Evolutionary conservation across 92 coral and sea anemone genomes (phyloP).

Genomic region (Heteractis magnifica): DNA sequence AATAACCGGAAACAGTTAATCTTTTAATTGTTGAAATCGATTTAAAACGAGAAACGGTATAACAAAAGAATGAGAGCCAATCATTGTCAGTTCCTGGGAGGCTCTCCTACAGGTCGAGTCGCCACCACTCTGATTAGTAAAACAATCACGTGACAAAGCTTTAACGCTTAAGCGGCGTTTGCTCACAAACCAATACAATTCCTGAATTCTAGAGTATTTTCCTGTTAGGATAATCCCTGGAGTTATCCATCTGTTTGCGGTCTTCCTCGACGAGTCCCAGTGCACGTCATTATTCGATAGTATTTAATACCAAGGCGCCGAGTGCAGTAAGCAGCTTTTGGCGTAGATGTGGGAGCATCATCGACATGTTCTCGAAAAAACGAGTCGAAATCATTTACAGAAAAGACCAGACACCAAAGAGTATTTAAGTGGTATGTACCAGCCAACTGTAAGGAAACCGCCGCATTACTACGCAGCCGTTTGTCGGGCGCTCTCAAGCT

Average conservation of each 20-base stretch:
- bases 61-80: slow-evolving; percentile 15
- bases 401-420: not conserved
- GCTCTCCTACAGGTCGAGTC: not conserved
- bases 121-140: slow-evolving; percentile 12
- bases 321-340: slow-evolving; percentile 5
- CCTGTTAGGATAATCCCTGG: not conserved
- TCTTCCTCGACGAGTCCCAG: not conserved
- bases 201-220: not conserved
- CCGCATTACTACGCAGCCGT: not conserved
- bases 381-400: not conserved
- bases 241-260: not conserved
- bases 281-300: slow-evolving; percentile 5
- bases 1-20: slow-evolving; percentile 35
- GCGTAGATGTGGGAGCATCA: slow-evolving; percentile 8
- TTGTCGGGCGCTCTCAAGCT: not conserved
- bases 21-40: slow-evolving; percentile 25
- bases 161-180: slow-evolving; percentile 22
- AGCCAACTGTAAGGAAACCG: not conserved
- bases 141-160: slow-evolving; percentile 12
- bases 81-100: slow-evolving; percentile 14
- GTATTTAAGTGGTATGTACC: not conserved
- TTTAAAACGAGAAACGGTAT: slow-evolving; percentile 20
- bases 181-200: slow-evolving; percentile 2
- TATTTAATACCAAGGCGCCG: slow-evolving; percentile 3
- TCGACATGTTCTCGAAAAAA: not conserved